Evolutionary conservation across 1,140 invertebrate species (phyloP).

Genomic region (Kradibia gibbosae): DNA sequence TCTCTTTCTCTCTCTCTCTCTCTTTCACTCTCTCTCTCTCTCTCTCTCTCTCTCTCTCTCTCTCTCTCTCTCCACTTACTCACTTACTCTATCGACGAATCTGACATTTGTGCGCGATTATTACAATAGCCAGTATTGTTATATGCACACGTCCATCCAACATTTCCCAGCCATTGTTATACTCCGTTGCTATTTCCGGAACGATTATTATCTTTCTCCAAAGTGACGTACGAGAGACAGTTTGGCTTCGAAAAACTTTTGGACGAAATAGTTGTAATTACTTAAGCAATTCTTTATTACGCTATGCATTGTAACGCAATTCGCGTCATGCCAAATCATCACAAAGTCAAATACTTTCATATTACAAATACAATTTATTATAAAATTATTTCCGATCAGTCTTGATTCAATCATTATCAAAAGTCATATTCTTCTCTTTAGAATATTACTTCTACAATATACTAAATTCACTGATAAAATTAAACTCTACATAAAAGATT

Average conservation of each 20-base stretch:
- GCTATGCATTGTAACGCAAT: background rate
- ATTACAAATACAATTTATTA: slow-evolving; percentile 20
- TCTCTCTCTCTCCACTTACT: background rate
- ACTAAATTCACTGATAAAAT: slow-evolving; percentile 61
- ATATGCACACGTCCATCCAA: background rate
- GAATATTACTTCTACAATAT: slow-evolving; percentile 59
- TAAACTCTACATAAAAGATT: slow-evolving; percentile 59
- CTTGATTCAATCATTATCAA: slow-evolving; percentile 59
- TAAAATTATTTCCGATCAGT: slow-evolving; percentile 22
- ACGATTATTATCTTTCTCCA: background rate
- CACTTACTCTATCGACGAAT: background rate
- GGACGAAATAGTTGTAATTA: background rate
- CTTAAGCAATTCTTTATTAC: slow-evolving; percentile 17
- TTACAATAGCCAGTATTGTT: slow-evolving; percentile 25
- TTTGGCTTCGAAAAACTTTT: slow-evolving; percentile 8
- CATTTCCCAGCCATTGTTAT: background rate
- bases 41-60: slow-evolving; percentile 1
- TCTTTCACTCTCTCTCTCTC: slow-evolving; percentile 10
- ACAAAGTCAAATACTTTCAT: slow-evolving; percentile 13
- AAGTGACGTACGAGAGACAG: background rate
- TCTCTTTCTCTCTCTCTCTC: slow-evolving; percentile 4
- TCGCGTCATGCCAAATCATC: slow-evolving; percentile 44
- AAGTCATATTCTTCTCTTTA: slow-evolving; percentile 62
- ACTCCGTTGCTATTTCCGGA: background rate
- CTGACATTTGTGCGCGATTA: background rate